Percentiles rank a stretch among this genome's conserved stretches.
Conservation (phyloP, 2,113 vertebrate genomes). For the Pelecanus crispus region DNA sequence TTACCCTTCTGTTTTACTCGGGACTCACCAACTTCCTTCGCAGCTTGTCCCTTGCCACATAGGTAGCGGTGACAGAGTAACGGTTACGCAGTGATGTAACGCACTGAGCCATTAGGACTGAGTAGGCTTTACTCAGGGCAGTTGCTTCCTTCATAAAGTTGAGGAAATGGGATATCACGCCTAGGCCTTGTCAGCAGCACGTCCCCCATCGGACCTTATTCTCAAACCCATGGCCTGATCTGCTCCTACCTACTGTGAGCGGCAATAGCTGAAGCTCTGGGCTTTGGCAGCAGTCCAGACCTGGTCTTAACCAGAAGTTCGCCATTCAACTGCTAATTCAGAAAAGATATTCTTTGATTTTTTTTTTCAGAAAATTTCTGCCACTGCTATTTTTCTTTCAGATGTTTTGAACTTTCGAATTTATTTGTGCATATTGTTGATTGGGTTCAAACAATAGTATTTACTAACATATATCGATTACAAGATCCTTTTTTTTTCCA, state of each 20-base stretch:
- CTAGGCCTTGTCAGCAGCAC: not conserved
- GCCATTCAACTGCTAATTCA: not conserved
- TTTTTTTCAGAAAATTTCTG: not conserved
- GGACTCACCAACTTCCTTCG: not conserved
- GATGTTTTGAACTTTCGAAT: not conserved
- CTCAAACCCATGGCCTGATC: not conserved
- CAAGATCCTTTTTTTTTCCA: not conserved
- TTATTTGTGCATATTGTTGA: not conserved
- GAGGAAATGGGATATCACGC: not conserved
- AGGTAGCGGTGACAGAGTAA: not conserved
- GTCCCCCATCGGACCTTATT: not conserved
- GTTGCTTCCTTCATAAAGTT: not conserved
- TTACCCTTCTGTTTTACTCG: not conserved
- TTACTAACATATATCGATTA: not conserved
- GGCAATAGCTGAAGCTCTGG: not conserved
- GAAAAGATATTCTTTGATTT: not conserved
- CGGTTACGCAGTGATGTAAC: accelerated
- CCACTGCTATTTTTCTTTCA: not conserved
- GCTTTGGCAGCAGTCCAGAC: not conserved
- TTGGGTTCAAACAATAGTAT: not conserved
- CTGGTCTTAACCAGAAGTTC: not conserved
- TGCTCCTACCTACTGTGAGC: not conserved
- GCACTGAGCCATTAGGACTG: not conserved
- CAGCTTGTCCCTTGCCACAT: accelerated
- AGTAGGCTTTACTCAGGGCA: not conserved